A percentile compares a stretch with the other conserved stretches of the same genome.
These are phyloP conservation scores for Amitus sp. DNA, from an alignment of 2,888 invertebrate species.

Conservation along the genomic window DNA sequence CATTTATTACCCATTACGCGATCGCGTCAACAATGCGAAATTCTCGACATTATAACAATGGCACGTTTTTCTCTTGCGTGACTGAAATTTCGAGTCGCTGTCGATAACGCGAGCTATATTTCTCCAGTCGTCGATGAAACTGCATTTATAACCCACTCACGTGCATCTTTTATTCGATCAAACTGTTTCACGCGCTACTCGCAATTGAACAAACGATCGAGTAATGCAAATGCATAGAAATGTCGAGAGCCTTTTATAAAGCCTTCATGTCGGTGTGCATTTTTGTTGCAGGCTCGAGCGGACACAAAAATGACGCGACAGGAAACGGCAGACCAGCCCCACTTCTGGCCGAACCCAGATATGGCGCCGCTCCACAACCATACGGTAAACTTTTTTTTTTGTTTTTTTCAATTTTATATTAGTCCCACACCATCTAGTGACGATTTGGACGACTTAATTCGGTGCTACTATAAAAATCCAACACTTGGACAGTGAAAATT, in stretches of 20 bases:
- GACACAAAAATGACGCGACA: conserved; percentile 63
- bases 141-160: background rate
- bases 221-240: no score
- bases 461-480: no score
- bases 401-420: no score
- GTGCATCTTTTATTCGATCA: background rate
- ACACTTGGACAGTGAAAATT: no score
- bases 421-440: no score
- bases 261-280: conserved; percentile 25
- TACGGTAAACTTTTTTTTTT: conserved; percentile 72
- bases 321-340: conserved; percentile 77
- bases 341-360: conserved; percentile 88
- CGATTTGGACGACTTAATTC: no score
- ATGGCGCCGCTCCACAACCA: conserved; percentile 87
- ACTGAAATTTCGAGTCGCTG: background rate
- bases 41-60: background rate
- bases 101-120: background rate
- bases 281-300: conserved; percentile 58
- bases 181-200: background rate
- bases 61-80: background rate
- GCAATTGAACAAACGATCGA: background rate
- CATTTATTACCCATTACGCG: no score
- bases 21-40: background rate
- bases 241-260: no score
- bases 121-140: background rate